Conservation (phyloP, 2,888 invertebrate genomes). For the Acronicta aceris region DNA sequence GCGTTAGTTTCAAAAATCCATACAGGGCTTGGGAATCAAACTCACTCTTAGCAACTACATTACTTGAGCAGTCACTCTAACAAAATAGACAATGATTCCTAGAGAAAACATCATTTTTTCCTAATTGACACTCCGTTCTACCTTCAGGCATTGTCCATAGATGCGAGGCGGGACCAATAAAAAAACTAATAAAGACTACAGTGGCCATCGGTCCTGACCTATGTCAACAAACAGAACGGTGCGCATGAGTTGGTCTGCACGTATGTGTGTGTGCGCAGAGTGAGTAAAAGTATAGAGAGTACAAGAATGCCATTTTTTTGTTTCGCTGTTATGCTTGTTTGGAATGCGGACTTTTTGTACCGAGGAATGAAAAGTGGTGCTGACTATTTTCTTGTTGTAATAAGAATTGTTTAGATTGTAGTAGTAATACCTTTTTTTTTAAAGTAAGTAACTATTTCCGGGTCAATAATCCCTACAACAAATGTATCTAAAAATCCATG, state of each 20-base stretch:
- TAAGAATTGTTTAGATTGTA: no score
- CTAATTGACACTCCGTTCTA: conserved; percentile 49
- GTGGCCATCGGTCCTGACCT: conserved; percentile 81
- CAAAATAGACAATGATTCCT: not conserved
- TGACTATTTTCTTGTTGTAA: conserved; percentile 15
- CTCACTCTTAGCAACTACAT: no score
- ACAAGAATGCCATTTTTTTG: conserved; percentile 51
- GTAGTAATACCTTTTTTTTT: not conserved
- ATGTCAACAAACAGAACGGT: conserved; percentile 79
- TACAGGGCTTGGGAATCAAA: no score
- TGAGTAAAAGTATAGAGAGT: conserved; percentile 48
- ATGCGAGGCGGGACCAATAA: conserved; percentile 60
- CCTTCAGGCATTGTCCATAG: conserved; percentile 48
- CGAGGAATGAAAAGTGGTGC: conserved; percentile 30
- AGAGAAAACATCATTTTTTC: conserved; percentile 42
- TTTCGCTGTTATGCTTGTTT: conserved; percentile 23
- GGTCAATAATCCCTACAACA: no score
- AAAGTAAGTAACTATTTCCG: not conserved
- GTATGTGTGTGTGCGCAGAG: conserved; percentile 46
- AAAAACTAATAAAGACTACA: conserved; percentile 66
- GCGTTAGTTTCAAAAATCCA: no score
- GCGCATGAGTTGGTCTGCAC: conserved; percentile 56
- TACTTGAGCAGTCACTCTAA: no score
- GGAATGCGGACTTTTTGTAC: conserved; percentile 39
- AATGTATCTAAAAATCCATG: no score